Conservation (phyloP, 2,113 vertebrate species). For the Salminus brasiliensis region DNA sequence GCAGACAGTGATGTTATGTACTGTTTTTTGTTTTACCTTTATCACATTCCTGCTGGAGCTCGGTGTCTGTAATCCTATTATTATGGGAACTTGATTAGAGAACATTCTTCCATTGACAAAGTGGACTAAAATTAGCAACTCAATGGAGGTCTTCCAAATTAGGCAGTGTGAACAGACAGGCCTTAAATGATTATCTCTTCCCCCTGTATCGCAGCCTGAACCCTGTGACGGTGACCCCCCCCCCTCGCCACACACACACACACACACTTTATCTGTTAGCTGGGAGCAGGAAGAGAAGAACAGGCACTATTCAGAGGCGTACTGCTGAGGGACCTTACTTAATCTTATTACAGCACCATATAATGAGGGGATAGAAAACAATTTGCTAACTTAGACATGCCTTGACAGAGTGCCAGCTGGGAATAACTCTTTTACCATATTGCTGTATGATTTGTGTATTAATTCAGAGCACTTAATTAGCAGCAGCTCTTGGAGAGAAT, state of each 20-base stretch:
- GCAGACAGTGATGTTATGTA: not conserved
- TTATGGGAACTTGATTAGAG: conserved; percentile 30
- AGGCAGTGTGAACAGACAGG: conserved; percentile 34
- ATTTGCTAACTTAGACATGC: not conserved
- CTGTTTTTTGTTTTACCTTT: not conserved
- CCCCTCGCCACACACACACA: no score
- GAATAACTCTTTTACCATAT: not conserved
- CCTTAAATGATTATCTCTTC: conserved; percentile 50
- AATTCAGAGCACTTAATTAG: not conserved
- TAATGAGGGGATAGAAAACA: not conserved
- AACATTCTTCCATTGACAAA: conserved; percentile 55
- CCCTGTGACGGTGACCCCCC: conserved; percentile 23
- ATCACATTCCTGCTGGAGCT: not conserved
- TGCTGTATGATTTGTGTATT: not conserved
- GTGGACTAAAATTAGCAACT: conserved; percentile 56
- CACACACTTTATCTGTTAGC: conserved; percentile 49
- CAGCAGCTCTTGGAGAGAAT: not conserved
- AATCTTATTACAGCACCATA: not conserved
- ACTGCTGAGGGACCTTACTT: not conserved
- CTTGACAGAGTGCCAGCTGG: not conserved
- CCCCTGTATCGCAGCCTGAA: conserved; percentile 19
- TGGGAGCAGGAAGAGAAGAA: conserved; percentile 19
- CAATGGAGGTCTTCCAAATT: conserved; percentile 57
- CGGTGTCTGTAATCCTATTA: not conserved
- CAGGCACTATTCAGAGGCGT: conserved; percentile 24